Conservation (phyloP, 2,797 vertebrate species). For the Phataginus tricuspis region DNA sequence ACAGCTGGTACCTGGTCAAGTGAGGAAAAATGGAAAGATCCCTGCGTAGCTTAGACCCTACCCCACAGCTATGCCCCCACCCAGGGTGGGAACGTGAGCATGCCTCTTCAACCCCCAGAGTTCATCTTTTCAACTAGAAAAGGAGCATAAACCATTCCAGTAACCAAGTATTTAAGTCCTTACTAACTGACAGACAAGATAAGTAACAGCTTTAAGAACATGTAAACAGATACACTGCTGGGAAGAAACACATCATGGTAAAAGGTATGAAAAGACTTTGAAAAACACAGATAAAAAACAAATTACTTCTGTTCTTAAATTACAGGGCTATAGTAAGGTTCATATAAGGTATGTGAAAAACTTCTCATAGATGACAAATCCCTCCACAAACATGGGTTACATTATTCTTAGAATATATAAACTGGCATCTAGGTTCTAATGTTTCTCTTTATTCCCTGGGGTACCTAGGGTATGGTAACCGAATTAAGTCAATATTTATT, state of each 20-base stretch:
- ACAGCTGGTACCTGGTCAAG: background rate
- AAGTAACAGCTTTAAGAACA: background rate
- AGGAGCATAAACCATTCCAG: background rate
- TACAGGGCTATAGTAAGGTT: background rate
- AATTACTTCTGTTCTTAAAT: background rate
- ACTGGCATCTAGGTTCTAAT: background rate
- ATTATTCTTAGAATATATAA: background rate
- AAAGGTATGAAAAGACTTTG: background rate
- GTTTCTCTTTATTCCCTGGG: background rate
- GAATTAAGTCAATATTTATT: background rate
- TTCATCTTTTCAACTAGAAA: background rate
- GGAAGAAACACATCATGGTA: background rate
- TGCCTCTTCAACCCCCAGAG: background rate
- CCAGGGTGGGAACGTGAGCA: background rate
- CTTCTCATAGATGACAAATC: background rate
- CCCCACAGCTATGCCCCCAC: background rate
- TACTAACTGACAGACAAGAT: background rate
- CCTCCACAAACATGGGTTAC: background rate
- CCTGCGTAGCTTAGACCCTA: background rate
- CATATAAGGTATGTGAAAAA: background rate
- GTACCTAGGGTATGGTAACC: background rate
- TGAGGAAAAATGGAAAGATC: background rate
- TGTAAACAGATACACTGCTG: background rate
- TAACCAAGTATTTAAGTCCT: background rate
- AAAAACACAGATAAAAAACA: background rate